Percentiles rank a stretch among this genome's conserved stretches.
Conservation (phyloP, 1,140 invertebrate species). For the Nasonia giraulti region DNA sequence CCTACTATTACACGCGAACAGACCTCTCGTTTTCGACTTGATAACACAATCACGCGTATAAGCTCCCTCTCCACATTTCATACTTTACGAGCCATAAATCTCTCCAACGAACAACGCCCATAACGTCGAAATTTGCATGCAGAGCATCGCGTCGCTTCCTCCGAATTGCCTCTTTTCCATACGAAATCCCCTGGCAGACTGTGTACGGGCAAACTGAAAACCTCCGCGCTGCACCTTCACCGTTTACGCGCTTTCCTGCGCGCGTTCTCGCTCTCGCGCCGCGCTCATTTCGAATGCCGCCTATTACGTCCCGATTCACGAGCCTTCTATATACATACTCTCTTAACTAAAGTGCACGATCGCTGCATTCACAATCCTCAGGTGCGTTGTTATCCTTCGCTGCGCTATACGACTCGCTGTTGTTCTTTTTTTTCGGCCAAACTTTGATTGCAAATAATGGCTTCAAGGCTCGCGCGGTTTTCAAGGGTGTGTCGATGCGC, state of each 20-base stretch:
- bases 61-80: background rate
- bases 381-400: too few relatives aligned
- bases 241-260: slow-evolving; percentile 43
- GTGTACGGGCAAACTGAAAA: slow-evolving; percentile 10
- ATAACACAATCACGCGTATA: background rate
- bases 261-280: too few relatives aligned
- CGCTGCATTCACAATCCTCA: too few relatives aligned
- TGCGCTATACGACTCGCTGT: background rate
- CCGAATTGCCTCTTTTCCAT: background rate
- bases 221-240: background rate
- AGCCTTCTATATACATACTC: too few relatives aligned
- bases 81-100: background rate
- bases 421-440: background rate
- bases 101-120: background rate
- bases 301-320: background rate
- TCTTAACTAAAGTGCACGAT: too few relatives aligned
- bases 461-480: too few relatives aligned
- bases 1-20: too few relatives aligned
- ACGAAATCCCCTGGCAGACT: background rate
- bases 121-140: background rate
- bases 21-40: too few relatives aligned
- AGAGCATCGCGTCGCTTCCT: background rate
- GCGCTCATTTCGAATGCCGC: slow-evolving; percentile 39
- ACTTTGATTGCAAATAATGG: too few relatives aligned
- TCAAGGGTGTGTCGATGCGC: too few relatives aligned